phyloP scores from a whole-genome alignment of 2,113 vertebrate genomes.

The Cygnus atratus region DNA sequence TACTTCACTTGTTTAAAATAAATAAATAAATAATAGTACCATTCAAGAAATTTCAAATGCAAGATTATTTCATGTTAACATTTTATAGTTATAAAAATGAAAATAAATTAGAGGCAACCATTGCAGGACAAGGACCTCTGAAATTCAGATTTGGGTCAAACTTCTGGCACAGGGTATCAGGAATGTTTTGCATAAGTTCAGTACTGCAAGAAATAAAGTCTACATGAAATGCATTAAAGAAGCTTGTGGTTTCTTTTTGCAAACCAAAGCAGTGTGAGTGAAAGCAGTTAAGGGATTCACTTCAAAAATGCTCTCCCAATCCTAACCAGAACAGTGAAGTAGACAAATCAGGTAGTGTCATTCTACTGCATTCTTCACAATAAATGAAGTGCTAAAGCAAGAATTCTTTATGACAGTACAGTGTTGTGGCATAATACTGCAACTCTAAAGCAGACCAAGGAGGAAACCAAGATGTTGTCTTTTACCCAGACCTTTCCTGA shows the following conservation, averaged over 20 bases:
- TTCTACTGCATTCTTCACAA: neutral
- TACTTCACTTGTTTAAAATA: neutral
- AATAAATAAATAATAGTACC: neutral
- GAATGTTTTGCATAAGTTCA: neutral
- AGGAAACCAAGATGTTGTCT: neutral
- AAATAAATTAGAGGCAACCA: neutral
- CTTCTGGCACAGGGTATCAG: neutral
- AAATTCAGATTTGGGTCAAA: neutral
- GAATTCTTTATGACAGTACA: neutral
- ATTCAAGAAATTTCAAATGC: neutral
- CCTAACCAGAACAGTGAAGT: neutral
- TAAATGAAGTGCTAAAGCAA: neutral
- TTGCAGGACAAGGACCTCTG: neutral
- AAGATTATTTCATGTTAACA: neutral
- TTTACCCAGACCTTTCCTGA: neutral
- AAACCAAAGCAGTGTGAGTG: neutral
- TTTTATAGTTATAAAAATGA: neutral
- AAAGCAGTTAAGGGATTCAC: neutral
- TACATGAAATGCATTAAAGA: neutral
- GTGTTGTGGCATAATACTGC: neutral
- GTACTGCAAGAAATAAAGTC: neutral
- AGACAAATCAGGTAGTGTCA: neutral
- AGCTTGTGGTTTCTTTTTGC: neutral
- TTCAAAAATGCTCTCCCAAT: fast-evolving
- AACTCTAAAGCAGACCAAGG: neutral